phyloP scores from a whole-genome alignment of 1,140 invertebrate genomes.

The Bursaphelenchus mucronatus region DNA sequence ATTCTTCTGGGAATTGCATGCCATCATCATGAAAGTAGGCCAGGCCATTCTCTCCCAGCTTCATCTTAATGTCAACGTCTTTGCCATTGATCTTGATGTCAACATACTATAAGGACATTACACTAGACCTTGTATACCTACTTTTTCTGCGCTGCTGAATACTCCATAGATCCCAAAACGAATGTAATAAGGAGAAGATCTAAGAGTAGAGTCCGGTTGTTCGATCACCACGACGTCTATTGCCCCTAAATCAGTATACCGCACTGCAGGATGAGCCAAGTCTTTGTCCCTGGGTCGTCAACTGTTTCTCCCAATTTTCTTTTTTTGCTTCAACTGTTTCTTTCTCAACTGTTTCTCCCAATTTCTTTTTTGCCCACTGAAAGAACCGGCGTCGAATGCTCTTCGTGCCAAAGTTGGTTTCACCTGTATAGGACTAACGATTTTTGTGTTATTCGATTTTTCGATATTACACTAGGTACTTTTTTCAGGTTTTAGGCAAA shows the following conservation, averaged over 20 bases:
- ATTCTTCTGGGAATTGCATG: not conserved
- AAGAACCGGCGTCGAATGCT: too few relatives aligned
- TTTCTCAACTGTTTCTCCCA: too few relatives aligned
- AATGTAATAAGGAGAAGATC: constrained; percentile 94
- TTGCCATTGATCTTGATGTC: constrained; percentile 95
- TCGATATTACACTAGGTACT: too few relatives aligned
- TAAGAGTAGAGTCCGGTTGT: constrained; percentile 85
- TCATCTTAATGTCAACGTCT: constrained; percentile 91
- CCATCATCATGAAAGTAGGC: constrained; percentile 69
- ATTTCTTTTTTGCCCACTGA: too few relatives aligned
- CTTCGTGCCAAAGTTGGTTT: too few relatives aligned
- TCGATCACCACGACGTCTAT: constrained; percentile 96
- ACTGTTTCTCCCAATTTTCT: too few relatives aligned
- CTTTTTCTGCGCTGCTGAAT: constrained; percentile 84
- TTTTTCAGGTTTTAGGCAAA: too few relatives aligned
- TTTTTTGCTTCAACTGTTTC: too few relatives aligned
- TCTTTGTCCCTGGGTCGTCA: too few relatives aligned
- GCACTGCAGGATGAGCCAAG: too few relatives aligned
- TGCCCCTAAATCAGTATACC: constrained; percentile 69
- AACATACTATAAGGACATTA: constrained; percentile 69
- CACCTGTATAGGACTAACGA: too few relatives aligned
- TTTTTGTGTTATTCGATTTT: too few relatives aligned
- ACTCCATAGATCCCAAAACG: constrained; percentile 96
- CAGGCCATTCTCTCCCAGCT: constrained; percentile 91
- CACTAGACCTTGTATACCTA: constrained; percentile 67